Percentiles rank a stretch among this genome's conserved stretches.
Conservation (phyloP, 2,113 vertebrate species). For the Thunnus thynnus region DNA sequence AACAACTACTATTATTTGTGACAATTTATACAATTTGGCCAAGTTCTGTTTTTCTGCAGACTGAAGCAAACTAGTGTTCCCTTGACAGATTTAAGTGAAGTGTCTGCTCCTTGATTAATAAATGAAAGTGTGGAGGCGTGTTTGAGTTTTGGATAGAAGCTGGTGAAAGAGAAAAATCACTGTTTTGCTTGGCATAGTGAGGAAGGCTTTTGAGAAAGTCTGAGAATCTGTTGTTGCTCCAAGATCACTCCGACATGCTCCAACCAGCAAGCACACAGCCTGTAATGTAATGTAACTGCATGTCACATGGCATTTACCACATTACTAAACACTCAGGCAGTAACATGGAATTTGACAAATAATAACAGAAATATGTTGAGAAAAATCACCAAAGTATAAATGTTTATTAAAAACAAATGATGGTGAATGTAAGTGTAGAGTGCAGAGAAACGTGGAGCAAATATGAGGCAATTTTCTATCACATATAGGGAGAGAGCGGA, state of each 20-base stretch:
- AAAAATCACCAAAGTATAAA: constrained; percentile 16
- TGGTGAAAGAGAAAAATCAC: constrained; percentile 26
- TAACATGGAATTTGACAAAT: constrained; percentile 9
- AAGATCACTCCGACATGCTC: constrained; percentile 27
- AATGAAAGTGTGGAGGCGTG: constrained; percentile 50
- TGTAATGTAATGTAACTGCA: constrained; percentile 31
- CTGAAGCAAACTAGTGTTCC: constrained; percentile 19
- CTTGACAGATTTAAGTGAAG: constrained; percentile 45
- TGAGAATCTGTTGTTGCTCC: constrained; percentile 55
- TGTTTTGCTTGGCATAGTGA: constrained; percentile 28
- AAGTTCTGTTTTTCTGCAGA: constrained; percentile 28
- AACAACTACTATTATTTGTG: constrained; percentile 19
- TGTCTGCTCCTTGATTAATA: constrained; percentile 61
- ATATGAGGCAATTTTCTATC: not conserved
- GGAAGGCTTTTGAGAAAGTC: constrained; percentile 27
- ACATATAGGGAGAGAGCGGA: constrained; percentile 8
- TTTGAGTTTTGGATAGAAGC: constrained; percentile 34
- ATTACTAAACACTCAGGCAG: constrained; percentile 30
- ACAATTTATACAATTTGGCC: constrained; percentile 30
- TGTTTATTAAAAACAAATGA: constrained; percentile 11
- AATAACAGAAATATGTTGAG: constrained; percentile 7
- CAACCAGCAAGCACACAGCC: constrained; percentile 17
- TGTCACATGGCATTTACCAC: constrained; percentile 28
- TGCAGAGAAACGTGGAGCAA: not conserved
- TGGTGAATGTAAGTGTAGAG: not conserved